These are phyloP conservation scores for Goniozus legneri DNA, from an alignment of 1,140 invertebrate genomes.

Conservation along the genomic window DNA sequence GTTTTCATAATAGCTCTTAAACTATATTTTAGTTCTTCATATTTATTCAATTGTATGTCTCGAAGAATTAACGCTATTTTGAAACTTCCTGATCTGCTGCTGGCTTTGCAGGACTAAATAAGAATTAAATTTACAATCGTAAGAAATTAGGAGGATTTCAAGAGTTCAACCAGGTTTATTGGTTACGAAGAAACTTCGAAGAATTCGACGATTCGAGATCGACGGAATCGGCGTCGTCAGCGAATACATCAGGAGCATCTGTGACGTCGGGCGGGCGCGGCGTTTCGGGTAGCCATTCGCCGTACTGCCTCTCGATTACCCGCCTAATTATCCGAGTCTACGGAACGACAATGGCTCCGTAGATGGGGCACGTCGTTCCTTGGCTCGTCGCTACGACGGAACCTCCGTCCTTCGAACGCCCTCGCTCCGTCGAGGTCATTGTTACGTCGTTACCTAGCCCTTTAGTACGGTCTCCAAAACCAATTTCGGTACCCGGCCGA, in stretches of 20 bases:
- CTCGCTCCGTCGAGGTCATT: slow-evolving; percentile 41
- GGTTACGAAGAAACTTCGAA: too few relatives aligned
- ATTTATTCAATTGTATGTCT: too few relatives aligned
- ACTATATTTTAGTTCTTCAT: too few relatives aligned
- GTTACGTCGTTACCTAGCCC: slow-evolving; percentile 52
- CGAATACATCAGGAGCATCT: slow-evolving; percentile 13
- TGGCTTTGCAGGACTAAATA: too few relatives aligned
- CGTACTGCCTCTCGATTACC: slow-evolving; percentile 46
- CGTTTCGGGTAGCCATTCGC: slow-evolving; percentile 12
- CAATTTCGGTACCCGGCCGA: too few relatives aligned
- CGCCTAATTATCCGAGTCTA: slow-evolving; percentile 47
- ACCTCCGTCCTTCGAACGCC: too few relatives aligned
- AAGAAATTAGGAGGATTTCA: too few relatives aligned
- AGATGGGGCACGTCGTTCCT: slow-evolving; percentile 36
- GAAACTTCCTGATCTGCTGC: too few relatives aligned
- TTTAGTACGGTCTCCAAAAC: slow-evolving; percentile 30
- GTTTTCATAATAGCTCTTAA: too few relatives aligned
- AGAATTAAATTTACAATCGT: too few relatives aligned
- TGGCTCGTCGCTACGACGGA: slow-evolving; percentile 30
- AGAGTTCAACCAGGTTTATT: too few relatives aligned
- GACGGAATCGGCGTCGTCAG: slow-evolving; percentile 11
- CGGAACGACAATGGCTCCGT: slow-evolving; percentile 31
- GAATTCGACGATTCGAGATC: not conserved
- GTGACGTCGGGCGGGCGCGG: not conserved
- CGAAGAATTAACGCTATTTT: too few relatives aligned